A percentile compares a stretch with the other conserved stretches of the same genome.
Conservation (phyloP, 92 coral and sea anemone genomes). For the Umimayanthus chanpuru region DNA sequence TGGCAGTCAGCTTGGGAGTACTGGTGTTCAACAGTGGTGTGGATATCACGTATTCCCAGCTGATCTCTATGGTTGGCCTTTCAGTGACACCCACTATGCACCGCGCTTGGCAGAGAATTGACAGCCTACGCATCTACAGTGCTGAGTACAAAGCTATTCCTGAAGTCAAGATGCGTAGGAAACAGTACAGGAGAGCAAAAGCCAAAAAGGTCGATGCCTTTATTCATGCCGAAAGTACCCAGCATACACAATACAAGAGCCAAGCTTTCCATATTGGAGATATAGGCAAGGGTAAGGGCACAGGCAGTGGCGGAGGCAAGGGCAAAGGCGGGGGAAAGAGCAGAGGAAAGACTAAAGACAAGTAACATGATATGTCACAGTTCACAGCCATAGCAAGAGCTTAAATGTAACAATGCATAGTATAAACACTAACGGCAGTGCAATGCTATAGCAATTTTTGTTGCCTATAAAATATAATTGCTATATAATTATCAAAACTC, state of each 20-base stretch:
- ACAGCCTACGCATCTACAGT: neutral
- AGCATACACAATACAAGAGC: slow-evolving; percentile 27
- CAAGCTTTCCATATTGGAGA: slow-evolving; percentile 19
- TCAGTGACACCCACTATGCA: neutral
- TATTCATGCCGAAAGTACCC: slow-evolving; percentile 29
- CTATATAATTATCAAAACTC: neutral
- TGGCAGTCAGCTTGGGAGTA: slow-evolving; percentile 34
- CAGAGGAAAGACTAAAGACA: neutral
- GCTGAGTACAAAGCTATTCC: slow-evolving; percentile 31
- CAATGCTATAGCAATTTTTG: neutral
- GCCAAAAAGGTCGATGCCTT: slow-evolving; percentile 47
- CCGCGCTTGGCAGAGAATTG: slow-evolving; percentile 27
- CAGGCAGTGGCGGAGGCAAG: too few species aligned
- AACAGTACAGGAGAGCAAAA: slow-evolving; percentile 24
- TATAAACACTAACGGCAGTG: neutral
- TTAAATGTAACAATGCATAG: neutral
- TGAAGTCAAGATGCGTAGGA: slow-evolving; percentile 12
- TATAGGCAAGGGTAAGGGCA: neutral
- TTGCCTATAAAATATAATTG: slow-evolving; percentile 1
- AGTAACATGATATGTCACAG: neutral
- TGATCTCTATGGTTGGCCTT: too few species aligned
- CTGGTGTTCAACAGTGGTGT: slow-evolving; percentile 38
- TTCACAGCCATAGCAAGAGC: neutral
- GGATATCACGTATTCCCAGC: slow-evolving; percentile 17
- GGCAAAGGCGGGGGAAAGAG: slow-evolving; percentile 7